phyloP scores from a whole-genome alignment of 2,113 vertebrate species.

The Ceyx melanurus region DNA sequence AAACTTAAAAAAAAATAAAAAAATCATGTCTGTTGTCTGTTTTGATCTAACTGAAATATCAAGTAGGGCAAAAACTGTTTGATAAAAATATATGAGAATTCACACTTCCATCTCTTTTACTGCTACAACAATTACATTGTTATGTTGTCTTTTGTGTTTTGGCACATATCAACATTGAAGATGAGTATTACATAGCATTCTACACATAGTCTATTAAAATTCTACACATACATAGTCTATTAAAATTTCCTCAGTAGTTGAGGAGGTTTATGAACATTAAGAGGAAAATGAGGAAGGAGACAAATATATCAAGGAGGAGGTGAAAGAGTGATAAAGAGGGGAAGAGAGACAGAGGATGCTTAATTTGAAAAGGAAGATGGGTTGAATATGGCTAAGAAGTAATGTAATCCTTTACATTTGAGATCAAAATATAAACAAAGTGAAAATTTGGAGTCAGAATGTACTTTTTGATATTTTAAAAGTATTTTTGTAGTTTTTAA shows the following conservation, averaged over 20 bases:
- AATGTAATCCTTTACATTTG: neutral
- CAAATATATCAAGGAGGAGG: neutral
- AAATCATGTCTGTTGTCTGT: neutral
- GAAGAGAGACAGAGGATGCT: neutral
- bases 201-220: neutral
- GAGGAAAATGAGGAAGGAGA: neutral
- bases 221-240: neutral
- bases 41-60: conserved; percentile 8
- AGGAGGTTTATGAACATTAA: neutral
- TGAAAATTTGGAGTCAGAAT: neutral
- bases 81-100: neutral
- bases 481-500: neutral
- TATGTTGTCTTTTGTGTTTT: neutral
- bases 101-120: neutral
- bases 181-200: neutral
- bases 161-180: neutral
- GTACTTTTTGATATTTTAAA: neutral
- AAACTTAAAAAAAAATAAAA: neutral
- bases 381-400: neutral
- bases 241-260: neutral
- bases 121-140: neutral
- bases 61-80: conserved; percentile 24
- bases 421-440: neutral
- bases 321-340: neutral
- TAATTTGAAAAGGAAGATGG: neutral